A percentile compares a stretch with the other conserved stretches of the same genome.
Evolutionary conservation across 2,888 invertebrate genomes (phyloP).

Genomic region (Axea sp.): DNA sequence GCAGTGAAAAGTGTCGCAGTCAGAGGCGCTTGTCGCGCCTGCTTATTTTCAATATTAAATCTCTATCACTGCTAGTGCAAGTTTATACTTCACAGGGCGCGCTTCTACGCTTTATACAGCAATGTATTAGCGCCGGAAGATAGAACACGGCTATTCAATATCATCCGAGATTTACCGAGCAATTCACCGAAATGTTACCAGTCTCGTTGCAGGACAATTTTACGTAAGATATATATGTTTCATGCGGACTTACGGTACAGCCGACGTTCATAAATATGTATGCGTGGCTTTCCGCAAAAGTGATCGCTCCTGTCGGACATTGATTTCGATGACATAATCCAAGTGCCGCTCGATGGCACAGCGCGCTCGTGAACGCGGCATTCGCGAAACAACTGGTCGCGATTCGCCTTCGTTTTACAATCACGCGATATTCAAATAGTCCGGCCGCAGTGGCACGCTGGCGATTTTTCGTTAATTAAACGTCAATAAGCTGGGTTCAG

Average conservation of each 20-base stretch:
- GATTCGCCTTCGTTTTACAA: constrained; percentile 10
- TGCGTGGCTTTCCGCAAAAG: constrained; percentile 2
- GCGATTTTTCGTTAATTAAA: constrained; percentile 26
- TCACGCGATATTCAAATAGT: constrained; percentile 22
- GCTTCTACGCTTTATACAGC: constrained; percentile 59
- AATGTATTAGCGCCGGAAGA: constrained; percentile 65
- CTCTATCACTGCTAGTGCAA: constrained; percentile 67
- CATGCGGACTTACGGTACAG: constrained; percentile 37
- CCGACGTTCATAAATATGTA: constrained; percentile 51
- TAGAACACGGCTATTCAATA: constrained; percentile 72
- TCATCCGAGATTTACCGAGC: constrained; percentile 72
- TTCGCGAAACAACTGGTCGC: background rate
- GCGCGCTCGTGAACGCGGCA: background rate
- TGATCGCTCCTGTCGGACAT: constrained; percentile 16
- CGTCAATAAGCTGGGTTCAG: constrained; percentile 30
- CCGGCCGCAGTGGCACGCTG: constrained; percentile 1
- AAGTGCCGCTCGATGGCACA: background rate
- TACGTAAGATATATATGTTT: constrained; percentile 51
- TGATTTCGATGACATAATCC: constrained; percentile 40
- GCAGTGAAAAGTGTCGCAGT: constrained; percentile 35
- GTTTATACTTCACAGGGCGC: constrained; percentile 60
- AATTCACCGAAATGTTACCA: constrained; percentile 71
- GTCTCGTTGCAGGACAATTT: constrained; percentile 63
- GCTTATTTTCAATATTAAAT: constrained; percentile 75
- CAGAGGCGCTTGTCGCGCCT: constrained; percentile 62